Evolutionary conservation across 30 jellyfish, hydroid and myxozoan species (phyloP), one percentile per base, ranked within the genome.

Genomic region (Catostylus mosaicus): DNA sequence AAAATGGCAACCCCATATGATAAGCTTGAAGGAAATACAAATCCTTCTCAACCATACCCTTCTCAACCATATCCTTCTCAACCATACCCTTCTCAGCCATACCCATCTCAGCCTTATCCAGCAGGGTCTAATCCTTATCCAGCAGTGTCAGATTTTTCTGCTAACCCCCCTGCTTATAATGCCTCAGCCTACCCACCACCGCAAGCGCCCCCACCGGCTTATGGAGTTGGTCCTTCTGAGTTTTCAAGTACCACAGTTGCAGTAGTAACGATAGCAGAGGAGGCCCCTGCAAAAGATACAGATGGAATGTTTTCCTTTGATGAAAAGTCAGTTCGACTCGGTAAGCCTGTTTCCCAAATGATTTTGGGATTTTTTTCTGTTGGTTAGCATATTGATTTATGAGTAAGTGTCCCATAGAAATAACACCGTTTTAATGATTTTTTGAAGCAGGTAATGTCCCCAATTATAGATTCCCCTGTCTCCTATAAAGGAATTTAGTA

Each of bases 41-140:
- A 61, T 29, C 74, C 74, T 6, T 3, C 9, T 18, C 74, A 61
- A 29, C 74, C 74, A 29, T 61, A 61, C 40, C 43, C 74, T 26
- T 5, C 45, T 26, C 74, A 61, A 18, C 74, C 37, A 12, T 61
- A 61, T 18, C 74, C 74, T 7, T 5, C 43, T 26, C 74, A 61
- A 18, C 74, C 74, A 12, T 61, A 61, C 40, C 74, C 74, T 7
- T 37, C 43, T 61, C 80, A 68, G 27, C 63, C 80, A 7, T 68
- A 68, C 37, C 80, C 80, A 9, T 20, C 80, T 3, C 80, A 68
- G 34, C 80, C 80, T 2, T 68, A 68, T 18, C 80, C 63, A 34
- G 57, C 45, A 2, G 37, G 14, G 16, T 30, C 78, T 1, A 14
- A 68, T 19, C 63, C 64, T n/a, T 9, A n/a, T 1, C 80, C 64